These are phyloP conservation scores for Lacerta viridis DNA, from an alignment of 2,797 vertebrate genomes.

Conservation along the genomic window DNA sequence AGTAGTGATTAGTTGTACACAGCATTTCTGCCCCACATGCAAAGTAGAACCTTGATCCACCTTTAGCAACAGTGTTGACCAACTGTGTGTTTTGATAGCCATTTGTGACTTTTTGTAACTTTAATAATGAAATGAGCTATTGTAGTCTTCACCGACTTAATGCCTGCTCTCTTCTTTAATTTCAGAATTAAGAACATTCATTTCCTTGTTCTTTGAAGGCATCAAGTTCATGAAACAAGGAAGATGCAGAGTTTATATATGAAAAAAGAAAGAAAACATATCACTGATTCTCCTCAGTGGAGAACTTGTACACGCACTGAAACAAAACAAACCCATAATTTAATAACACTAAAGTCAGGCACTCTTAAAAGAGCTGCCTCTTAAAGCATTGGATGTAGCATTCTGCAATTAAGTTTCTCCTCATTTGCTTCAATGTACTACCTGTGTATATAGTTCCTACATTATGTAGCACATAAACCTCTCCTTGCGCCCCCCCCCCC, in stretches of 20 bases:
- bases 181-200: slow-evolving; percentile 82
- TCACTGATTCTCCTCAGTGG: slow-evolving; percentile 85
- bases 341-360: slow-evolving; percentile 94
- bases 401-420: slow-evolving; percentile 94
- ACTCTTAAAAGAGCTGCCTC: slow-evolving; percentile 93
- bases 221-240: slow-evolving; percentile 85
- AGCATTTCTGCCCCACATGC: neutral
- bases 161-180: slow-evolving; percentile 45
- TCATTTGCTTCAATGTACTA: slow-evolving; percentile 87
- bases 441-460: slow-evolving; percentile 86
- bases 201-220: slow-evolving; percentile 81
- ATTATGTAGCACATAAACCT: slow-evolving; percentile 85
- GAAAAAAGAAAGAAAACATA: slow-evolving; percentile 79
- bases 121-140: neutral
- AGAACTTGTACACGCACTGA: slow-evolving; percentile 93
- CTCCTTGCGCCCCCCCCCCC: neutral
- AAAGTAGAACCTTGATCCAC: too few relatives aligned
- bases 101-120: slow-evolving; percentile 22
- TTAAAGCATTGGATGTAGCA: slow-evolving; percentile 98
- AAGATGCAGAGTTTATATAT: slow-evolving; percentile 82
- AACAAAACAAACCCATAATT: slow-evolving; percentile 74
- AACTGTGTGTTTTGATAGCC: slow-evolving; percentile 31
- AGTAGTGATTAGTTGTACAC: neutral
- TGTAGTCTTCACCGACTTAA: neutral
- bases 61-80: slow-evolving; percentile 19